Evolutionary conservation across 1,140 invertebrate species (phyloP).

Genomic region (Ladona fulva): DNA sequence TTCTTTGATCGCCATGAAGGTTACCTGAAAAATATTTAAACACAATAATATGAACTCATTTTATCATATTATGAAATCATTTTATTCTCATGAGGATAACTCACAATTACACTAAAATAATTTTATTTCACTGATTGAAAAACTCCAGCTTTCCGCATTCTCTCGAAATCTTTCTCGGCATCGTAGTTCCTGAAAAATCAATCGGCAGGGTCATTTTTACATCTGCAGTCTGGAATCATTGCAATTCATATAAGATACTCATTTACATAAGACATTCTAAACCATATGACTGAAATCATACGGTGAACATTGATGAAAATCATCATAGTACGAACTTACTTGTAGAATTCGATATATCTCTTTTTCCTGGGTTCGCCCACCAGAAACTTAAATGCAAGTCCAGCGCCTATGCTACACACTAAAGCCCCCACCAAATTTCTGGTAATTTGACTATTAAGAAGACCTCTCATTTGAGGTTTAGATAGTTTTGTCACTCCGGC

Average conservation of each 20-base stretch:
- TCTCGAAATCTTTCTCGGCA: slow-evolving; percentile 34
- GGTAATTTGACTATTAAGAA: slow-evolving; percentile 46
- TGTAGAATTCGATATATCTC: slow-evolving; percentile 57
- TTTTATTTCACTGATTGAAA: slow-evolving; percentile 31
- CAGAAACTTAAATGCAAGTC: slow-evolving; percentile 38
- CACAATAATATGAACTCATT: too few relatives aligned
- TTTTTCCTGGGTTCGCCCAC: slow-evolving; percentile 45
- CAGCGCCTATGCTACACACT: slow-evolving; percentile 33
- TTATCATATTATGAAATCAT: too few relatives aligned
- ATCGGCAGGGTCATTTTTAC: slow-evolving; percentile 17
- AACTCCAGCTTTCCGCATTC: slow-evolving; percentile 39
- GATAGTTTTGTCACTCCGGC: slow-evolving; percentile 27
- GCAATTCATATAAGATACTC: too few relatives aligned
- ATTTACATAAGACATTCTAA: too few relatives aligned
- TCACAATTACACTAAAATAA: too few relatives aligned
- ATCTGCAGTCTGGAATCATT: too few relatives aligned
- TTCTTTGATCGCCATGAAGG: too few relatives aligned
- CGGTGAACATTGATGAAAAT: too few relatives aligned
- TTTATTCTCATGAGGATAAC: too few relatives aligned
- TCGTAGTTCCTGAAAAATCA: slow-evolving; percentile 41
- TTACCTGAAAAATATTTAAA: too few relatives aligned
- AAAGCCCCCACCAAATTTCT: slow-evolving; percentile 41
- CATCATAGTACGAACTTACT: slow-evolving; percentile 38
- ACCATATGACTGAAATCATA: too few relatives aligned
- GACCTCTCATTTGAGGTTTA: slow-evolving; percentile 45